phyloP scores from a whole-genome alignment of 2,113 vertebrate species.

The Entosphenus tridentatus region DNA sequence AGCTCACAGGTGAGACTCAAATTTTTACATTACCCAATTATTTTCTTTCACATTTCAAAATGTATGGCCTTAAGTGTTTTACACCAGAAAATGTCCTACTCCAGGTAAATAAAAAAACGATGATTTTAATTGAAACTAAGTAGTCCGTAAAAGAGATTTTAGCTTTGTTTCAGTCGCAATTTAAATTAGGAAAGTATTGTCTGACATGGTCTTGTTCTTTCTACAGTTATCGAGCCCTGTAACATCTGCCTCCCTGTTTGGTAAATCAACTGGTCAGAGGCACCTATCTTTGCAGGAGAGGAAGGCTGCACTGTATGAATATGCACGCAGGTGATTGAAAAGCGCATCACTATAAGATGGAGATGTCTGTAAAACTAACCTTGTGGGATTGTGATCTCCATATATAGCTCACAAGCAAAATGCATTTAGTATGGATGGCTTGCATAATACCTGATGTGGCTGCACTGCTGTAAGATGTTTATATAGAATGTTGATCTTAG shows the following conservation, averaged over 20 bases:
- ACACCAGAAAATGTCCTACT: no score
- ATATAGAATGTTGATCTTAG: no score
- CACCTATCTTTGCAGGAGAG: slow-evolving; percentile 83
- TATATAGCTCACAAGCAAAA: no score
- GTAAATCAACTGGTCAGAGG: slow-evolving; percentile 50
- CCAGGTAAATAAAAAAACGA: no score
- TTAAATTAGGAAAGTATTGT: not conserved
- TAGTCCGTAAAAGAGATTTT: not conserved
- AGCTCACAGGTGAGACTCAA: no score
- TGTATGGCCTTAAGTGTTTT: no score
- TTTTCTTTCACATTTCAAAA: no score
- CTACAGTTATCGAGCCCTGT: slow-evolving; percentile 23
- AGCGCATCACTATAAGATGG: not conserved
- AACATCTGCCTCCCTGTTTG: slow-evolving; percentile 31
- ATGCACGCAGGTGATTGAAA: slow-evolving; percentile 49
- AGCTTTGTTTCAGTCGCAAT: not conserved
- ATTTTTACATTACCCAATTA: no score
- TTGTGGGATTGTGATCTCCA: no score
- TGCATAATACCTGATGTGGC: no score
- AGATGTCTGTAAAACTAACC: not conserved
- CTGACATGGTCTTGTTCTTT: not conserved
- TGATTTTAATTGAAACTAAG: not conserved
- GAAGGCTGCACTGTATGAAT: slow-evolving; percentile 63
- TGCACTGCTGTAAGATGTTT: no score
- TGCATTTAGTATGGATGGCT: no score